Conservation (phyloP, 2,797 vertebrate genomes). For the Alca torda region DNA sequence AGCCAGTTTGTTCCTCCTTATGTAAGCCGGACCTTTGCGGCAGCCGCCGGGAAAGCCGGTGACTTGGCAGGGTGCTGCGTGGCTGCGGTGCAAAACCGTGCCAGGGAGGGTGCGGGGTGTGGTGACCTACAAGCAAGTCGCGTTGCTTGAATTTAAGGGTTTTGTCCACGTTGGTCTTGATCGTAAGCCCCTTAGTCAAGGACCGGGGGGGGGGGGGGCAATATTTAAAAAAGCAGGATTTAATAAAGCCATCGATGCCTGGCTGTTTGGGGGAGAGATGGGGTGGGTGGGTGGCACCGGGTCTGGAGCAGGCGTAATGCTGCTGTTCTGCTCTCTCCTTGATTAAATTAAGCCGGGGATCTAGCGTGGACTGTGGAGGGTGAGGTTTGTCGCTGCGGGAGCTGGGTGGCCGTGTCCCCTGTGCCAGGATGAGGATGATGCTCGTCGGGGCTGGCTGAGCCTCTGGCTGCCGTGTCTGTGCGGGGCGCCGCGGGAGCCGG, state of each 20-base stretch:
- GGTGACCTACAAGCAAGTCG: not conserved
- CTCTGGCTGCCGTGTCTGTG: not conserved
- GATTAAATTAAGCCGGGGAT: not conserved
- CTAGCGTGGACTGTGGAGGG: not conserved
- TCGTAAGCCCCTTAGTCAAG: not conserved
- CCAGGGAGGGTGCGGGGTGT: slow-evolving; percentile 9
- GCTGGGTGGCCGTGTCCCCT: too few species aligned
- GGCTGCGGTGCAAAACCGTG: slow-evolving; percentile 11
- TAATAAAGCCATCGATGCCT: not conserved
- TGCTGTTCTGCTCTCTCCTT: not conserved
- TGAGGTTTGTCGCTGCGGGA: not conserved
- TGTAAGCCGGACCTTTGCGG: slow-evolving; percentile 20
- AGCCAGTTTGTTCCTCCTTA: slow-evolving; percentile 63
- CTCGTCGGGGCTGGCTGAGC: not conserved
- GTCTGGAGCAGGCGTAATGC: not conserved
- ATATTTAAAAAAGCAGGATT: not conserved
- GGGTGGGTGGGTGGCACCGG: not conserved
- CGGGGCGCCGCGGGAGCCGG: accelerated
- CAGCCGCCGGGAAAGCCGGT: not conserved
- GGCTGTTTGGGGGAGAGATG: not conserved
- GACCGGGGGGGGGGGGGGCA: not conserved
- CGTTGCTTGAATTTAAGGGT: not conserved
- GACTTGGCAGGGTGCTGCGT: slow-evolving; percentile 40
- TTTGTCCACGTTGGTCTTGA: not conserved
- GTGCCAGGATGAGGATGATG: accelerated